Base-by-base conservation (phyloP, 53 echinoderm and acorn worm species). In the Actinopyga echinites region DNA sequence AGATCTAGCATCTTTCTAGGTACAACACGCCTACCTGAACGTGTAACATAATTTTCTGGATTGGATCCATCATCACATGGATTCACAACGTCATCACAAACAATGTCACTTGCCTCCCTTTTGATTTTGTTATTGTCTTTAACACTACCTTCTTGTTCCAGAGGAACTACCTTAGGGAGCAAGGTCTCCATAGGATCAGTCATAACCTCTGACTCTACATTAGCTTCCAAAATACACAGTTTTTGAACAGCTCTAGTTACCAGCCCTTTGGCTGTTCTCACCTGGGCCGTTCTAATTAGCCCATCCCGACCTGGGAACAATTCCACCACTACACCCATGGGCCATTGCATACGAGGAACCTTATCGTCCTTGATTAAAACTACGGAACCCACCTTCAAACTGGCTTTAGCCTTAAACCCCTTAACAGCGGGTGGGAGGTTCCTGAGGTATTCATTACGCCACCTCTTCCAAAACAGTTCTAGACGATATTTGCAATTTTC, bases 261-360 rank as follows among this genome's bases (percentile, higher is more conserved):
- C 77, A 20, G 11, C 5, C 77, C 49, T 21, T 75, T 52, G 21
- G 53, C 77, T 49, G 77, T 75, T 31, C 30, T 75, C 28, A 75
- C 8, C 13, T 28, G 8, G 0, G 45, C 77, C n/a, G 52, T 75
- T 52, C 56, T 52, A 44, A 45, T 21, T 11, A 23, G 8, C 54
- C n/a, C n/a, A 22, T 55, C 77, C 25, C 26, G 56, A 67, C 35
- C 67, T 8, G 77, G 45, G 30, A 75, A 75, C 52, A 52, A 23
- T 75, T 75, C 56, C 28, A 75, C 53, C 1, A 43, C 8, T 9
- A 75, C 77, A 11, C 52, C 77, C 77, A 45, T 24, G 26, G 75
- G 77, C 77, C 77, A 75, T 11, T 49, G 52, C 77, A 75, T 75
- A 24, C 53, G 53, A 75, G 77, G 77, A n/a, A 75, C 77, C 24